Evolutionary conservation across 1,140 invertebrate genomes (phyloP).

Genomic region (Danaus plexippus): DNA sequence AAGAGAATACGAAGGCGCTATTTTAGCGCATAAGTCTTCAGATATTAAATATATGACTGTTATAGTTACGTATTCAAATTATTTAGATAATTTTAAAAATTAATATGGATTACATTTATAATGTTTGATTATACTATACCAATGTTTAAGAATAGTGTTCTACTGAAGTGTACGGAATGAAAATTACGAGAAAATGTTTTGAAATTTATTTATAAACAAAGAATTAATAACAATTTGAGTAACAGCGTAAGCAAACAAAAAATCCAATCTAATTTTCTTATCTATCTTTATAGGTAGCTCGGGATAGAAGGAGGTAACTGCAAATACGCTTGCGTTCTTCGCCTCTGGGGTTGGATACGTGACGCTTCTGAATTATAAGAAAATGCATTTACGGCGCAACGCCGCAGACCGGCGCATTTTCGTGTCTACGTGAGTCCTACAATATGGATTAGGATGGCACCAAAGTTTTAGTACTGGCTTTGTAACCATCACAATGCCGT

Average conservation of each 20-base stretch:
- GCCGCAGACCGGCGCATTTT: conserved; percentile 50
- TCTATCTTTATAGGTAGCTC: conserved; percentile 50
- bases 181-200: too few species aligned
- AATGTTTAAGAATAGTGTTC: too few species aligned
- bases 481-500: conserved; percentile 17
- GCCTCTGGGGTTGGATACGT: conserved; percentile 53
- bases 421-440: conserved; percentile 48
- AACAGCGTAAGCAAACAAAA: conserved; percentile 13
- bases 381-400: conserved; percentile 62
- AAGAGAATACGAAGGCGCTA: conserved; percentile 34
- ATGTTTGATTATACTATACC: too few species aligned
- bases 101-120: background rate
- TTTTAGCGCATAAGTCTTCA: conserved; percentile 10
- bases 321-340: conserved; percentile 59
- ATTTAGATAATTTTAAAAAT: conserved; percentile 7
- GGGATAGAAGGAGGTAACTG: conserved; percentile 60
- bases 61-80: conserved; percentile 10
- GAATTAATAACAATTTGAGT: conserved; percentile 3
- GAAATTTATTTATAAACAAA: background rate
- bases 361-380: conserved; percentile 66
- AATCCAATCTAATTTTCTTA: conserved; percentile 54
- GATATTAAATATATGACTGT: conserved; percentile 1
- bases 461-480: conserved; percentile 31
- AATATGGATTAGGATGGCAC: conserved; percentile 44
- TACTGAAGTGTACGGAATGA: too few species aligned